Percentiles rank a stretch among this genome's conserved stretches.
phyloP scores from a whole-genome alignment of 2,113 vertebrate genomes.

The Ciconia boyciana region DNA sequence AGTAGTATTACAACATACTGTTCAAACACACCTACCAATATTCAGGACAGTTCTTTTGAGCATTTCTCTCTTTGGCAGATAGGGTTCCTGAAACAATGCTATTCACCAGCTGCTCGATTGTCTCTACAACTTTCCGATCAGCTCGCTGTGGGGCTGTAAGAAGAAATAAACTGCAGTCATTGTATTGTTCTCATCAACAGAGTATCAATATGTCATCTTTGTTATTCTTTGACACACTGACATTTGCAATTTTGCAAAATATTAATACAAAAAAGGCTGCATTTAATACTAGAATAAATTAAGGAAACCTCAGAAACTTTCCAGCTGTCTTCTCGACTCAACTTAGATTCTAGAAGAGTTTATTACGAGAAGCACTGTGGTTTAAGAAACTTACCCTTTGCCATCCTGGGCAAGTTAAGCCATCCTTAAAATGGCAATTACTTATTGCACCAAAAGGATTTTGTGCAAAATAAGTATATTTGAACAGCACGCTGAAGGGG shows the following conservation, averaged over 20 bases:
- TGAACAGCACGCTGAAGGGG: not conserved
- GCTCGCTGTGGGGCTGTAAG: constrained; percentile 56
- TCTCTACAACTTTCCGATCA: constrained; percentile 62
- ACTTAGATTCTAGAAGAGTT: not conserved
- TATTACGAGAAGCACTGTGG: not conserved
- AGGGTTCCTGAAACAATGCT: constrained; percentile 52
- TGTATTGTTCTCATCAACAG: not conserved
- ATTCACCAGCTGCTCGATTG: constrained; percentile 70
- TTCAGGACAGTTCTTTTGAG: constrained; percentile 61
- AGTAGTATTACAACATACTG: not conserved
- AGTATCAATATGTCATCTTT: not conserved
- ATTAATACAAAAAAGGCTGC: not conserved
- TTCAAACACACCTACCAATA: constrained; percentile 70
- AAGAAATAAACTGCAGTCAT: not conserved
- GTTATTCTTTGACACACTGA: not conserved
- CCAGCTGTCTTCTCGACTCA: not conserved
- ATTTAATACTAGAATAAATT: not conserved
- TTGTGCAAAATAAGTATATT: not conserved
- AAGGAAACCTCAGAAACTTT: not conserved
- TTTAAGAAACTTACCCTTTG: not conserved
- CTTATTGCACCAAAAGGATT: not conserved
- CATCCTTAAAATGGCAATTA: not conserved
- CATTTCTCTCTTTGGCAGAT: constrained; percentile 57
- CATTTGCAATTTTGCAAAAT: not conserved
- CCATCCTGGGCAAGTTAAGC: not conserved